Evolutionary conservation across 2,888 invertebrate genomes (phyloP), one percentile per base, ranked within the genome.

Genomic region (Tromatobia lineatoria): DNA sequence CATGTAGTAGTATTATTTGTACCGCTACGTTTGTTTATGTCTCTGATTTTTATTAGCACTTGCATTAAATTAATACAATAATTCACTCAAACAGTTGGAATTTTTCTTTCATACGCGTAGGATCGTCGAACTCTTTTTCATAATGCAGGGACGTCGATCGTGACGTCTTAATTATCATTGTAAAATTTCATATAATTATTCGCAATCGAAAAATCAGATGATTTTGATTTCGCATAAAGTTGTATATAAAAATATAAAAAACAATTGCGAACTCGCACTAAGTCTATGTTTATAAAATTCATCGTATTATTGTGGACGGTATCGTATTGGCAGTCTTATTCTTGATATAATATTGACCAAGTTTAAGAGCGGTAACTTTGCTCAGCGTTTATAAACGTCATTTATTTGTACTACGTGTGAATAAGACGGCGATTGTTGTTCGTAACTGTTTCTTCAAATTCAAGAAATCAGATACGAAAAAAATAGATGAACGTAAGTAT

Each of bases 291-390:
- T 20, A 6, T 25, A 80, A 86, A 45, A n/a, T 42, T 69, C 45
- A 7, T 82, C 45, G 42, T 45, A 59, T 71, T 67, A 50, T 79
- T 86, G 77, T 88, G 91, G 90, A 91, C 90, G 91, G 90, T 59
- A 76, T 69, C 54, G 11, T 47, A 85, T 87, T 70, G 74, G 85
- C 89, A 91, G 89, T 90, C 89, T 90, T 88, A 87, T 85, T 25
- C 13, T 57, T 82, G 78, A 77, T 61, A 52, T 78, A 45, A 50
- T 47, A 47, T 74, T 61, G 59, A 29, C 7, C 1, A 59, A 59
- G 25, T 59, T 59, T 34, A 34, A 29, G 52, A 69, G 50, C 52
- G 50, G 29, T 29, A 42, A 57, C 57, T 38, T 29, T 57, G 20
- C 38, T 71, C 57, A 15, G 71, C 42, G 42, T n/a, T 20, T 29